These are phyloP conservation scores for Lagopus muta DNA, from an alignment of 2,113 vertebrate genomes.

Conservation along the genomic window DNA sequence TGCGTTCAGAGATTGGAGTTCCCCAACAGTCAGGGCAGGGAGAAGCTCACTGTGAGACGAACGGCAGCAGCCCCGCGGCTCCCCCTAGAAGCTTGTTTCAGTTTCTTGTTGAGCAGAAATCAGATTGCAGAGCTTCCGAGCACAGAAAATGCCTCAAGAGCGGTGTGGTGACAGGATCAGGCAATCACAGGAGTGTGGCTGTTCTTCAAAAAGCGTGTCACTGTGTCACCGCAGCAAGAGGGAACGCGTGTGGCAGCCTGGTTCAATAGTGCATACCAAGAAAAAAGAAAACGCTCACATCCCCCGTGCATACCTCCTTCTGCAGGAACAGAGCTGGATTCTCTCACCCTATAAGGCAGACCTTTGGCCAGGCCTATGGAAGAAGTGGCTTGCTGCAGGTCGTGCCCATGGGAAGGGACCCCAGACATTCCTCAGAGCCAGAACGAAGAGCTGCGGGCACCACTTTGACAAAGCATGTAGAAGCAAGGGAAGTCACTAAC, in stretches of 20 bases:
- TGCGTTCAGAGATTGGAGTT: slow-evolving; percentile 59
- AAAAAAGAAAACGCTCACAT: neutral
- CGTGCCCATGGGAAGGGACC: neutral
- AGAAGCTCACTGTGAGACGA: slow-evolving; percentile 59
- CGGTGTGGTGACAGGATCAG: neutral
- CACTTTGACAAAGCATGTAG: neutral
- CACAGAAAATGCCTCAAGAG: neutral
- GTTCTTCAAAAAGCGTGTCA: neutral
- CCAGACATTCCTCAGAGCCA: rapidly evolving
- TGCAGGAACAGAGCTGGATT: neutral
- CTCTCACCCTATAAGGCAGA: neutral
- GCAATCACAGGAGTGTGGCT: neutral
- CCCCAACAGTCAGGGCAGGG: slow-evolving; percentile 1
- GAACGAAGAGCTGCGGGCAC: neutral
- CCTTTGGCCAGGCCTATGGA: neutral
- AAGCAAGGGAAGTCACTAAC: neutral
- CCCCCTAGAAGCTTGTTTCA: slow-evolving; percentile 62
- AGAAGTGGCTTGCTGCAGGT: neutral
- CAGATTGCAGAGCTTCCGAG: slow-evolving; percentile 12
- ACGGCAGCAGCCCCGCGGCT: slow-evolving; percentile 31
- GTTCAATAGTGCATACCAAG: neutral
- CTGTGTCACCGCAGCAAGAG: neutral
- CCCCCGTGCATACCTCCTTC: neutral
- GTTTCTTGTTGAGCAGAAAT: slow-evolving; percentile 66
- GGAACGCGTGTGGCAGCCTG: rapidly evolving